A percentile compares a stretch with the other conserved stretches of the same genome.
Evolutionary conservation across 2,113 vertebrate species (phyloP).

Genomic region (Crotalus viridis): DNA sequence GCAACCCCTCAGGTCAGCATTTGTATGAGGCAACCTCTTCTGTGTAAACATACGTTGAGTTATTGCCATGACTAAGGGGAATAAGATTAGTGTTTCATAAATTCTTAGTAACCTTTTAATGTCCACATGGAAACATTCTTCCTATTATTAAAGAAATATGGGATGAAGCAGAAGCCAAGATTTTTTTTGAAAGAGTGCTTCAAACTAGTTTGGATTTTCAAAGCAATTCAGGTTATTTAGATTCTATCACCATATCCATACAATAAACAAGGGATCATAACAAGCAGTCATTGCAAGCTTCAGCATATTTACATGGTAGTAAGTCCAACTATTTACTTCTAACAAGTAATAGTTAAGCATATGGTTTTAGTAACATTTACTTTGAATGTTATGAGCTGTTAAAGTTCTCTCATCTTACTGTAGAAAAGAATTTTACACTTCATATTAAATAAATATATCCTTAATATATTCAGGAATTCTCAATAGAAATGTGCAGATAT

Average conservation of each 20-base stretch:
- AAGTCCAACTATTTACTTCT: background rate
- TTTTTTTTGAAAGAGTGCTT: conserved; percentile 28
- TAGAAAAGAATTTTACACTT: background rate
- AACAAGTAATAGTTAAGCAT: background rate
- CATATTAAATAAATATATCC: background rate
- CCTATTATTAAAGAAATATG: conserved; percentile 67
- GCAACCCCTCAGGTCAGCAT: conserved; percentile 27
- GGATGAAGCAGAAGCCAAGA: conserved; percentile 59
- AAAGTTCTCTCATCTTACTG: background rate
- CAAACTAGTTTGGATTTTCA: conserved; percentile 36
- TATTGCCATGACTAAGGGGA: conserved; percentile 54
- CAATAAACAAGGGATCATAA: conserved; percentile 13
- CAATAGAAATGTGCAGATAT: background rate
- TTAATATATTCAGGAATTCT: background rate
- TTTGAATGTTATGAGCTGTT: background rate
- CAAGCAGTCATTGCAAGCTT: background rate
- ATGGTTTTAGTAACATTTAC: background rate
- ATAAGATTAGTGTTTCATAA: conserved; percentile 62
- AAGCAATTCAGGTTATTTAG: conserved; percentile 31
- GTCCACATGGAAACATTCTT: conserved; percentile 67
- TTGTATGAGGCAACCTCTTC: conserved; percentile 25
- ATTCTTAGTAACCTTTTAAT: conserved; percentile 57
- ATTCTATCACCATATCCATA: conserved; percentile 24
- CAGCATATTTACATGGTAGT: conserved; percentile 9
- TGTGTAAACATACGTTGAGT: conserved; percentile 4